Conservation (phyloP, 1,140 invertebrate species). For the Aradophagus sp. region DNA sequence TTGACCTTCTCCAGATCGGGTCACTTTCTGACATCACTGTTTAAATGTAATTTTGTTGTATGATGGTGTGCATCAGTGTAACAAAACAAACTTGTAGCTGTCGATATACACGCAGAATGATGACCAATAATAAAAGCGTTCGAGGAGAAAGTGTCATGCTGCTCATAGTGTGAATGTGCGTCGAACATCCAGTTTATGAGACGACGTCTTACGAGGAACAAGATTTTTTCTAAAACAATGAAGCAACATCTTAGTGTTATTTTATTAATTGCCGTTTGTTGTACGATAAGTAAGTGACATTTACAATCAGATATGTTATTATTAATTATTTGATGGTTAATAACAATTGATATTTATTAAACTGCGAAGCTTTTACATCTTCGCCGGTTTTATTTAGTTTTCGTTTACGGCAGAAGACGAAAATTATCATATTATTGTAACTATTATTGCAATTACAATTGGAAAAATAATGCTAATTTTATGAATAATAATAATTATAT, state of each 20-base stretch:
- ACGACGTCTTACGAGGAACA: slow-evolving; percentile 12
- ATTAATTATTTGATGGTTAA: no score
- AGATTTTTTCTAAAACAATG: slow-evolving; percentile 9
- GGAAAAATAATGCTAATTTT: no score
- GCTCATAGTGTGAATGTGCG: slow-evolving; percentile 10
- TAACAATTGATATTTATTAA: no score
- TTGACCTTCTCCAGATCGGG: slow-evolving; percentile 34
- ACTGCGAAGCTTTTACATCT: no score
- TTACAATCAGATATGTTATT: no score
- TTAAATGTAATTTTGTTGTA: slow-evolving; percentile 5
- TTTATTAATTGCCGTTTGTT: slow-evolving; percentile 10
- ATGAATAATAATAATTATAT: no score
- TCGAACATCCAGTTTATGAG: slow-evolving; percentile 17
- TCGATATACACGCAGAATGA: not conserved
- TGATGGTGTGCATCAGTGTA: slow-evolving; percentile 15
- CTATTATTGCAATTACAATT: no score
- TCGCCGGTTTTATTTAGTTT: no score
- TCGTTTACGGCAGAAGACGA: no score
- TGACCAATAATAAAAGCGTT: slow-evolving; percentile 26
- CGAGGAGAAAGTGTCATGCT: slow-evolving; percentile 31
- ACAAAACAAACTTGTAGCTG: slow-evolving; percentile 17
- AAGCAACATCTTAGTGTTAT: not conserved
- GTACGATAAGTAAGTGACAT: slow-evolving; percentile 10
- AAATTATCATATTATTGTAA: not conserved
- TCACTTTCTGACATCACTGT: slow-evolving; percentile 37